These are phyloP conservation scores for Agriotes lineatus DNA, from an alignment of 2,888 invertebrate genomes.

Conservation along the genomic window DNA sequence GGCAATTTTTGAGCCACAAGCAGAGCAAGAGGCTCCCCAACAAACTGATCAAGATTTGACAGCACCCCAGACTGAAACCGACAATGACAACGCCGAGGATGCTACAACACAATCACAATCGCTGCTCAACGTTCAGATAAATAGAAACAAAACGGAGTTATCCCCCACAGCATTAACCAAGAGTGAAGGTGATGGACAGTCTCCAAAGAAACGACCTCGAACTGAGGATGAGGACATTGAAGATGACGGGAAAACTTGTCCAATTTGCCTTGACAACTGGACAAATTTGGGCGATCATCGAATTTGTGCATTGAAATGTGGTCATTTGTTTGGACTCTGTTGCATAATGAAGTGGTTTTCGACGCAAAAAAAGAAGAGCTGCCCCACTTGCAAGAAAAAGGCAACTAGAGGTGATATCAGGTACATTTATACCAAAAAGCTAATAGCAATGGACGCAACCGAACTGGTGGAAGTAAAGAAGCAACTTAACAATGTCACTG, in stretches of 20 bases:
- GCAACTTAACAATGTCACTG: slow-evolving; percentile 71
- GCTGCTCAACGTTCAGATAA: not conserved
- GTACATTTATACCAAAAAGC: slow-evolving; percentile 81
- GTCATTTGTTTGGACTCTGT: slow-evolving; percentile 89
- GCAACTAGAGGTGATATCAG: slow-evolving; percentile 55
- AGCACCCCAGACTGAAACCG: not conserved
- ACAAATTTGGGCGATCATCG: slow-evolving; percentile 88
- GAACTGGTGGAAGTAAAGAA: slow-evolving; percentile 78
- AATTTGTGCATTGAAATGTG: slow-evolving; percentile 89
- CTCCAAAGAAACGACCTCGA: not conserved
- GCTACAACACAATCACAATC: not conserved
- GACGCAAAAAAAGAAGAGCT: slow-evolving; percentile 71
- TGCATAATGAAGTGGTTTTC: slow-evolving; percentile 85
- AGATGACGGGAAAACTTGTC: slow-evolving; percentile 80
- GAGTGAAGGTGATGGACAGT: not conserved
- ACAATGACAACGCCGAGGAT: no score
- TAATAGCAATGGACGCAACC: slow-evolving; percentile 82
- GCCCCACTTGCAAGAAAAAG: slow-evolving; percentile 89
- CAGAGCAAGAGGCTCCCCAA: not conserved
- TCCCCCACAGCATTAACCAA: not conserved
- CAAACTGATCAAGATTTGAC: not conserved
- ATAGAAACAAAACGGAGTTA: not conserved
- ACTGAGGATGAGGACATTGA: slow-evolving; percentile 64
- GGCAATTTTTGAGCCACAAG: no score
- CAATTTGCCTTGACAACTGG: slow-evolving; percentile 92